phyloP scores from a whole-genome alignment of 2,113 vertebrate genomes.

The Sapajus apella region DNA sequence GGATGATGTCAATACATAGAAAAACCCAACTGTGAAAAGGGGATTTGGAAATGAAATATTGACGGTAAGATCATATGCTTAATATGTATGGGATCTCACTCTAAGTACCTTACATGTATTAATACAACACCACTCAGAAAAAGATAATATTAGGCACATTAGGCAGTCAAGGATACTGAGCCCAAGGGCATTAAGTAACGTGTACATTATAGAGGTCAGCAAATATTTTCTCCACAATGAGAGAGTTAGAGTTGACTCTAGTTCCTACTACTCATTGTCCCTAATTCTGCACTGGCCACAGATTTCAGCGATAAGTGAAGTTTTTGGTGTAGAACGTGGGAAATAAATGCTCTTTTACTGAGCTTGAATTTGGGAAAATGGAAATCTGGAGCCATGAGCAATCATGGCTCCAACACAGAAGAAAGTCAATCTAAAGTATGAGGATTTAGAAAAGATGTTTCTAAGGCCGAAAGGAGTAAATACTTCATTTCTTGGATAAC shows the following conservation, averaged over 20 bases:
- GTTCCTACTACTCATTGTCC: not conserved
- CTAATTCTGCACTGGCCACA: not conserved
- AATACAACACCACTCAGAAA: not conserved
- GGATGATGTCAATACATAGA: not conserved
- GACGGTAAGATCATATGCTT: fast-evolving
- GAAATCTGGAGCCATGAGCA: not conserved
- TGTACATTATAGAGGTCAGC: not conserved
- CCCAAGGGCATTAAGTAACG: not conserved
- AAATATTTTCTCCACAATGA: not conserved
- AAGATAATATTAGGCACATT: not conserved
- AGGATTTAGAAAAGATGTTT: not conserved
- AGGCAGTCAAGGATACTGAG: not conserved
- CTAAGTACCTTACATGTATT: not conserved
- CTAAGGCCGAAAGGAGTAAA: not conserved
- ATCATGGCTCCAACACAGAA: not conserved
- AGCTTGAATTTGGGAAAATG: not conserved
- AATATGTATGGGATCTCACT: not conserved
- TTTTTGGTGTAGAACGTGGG: not conserved
- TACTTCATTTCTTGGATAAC: not conserved
- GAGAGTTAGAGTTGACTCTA: not conserved
- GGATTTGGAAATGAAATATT: not conserved
- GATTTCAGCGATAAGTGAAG: not conserved
- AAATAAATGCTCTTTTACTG: not conserved
- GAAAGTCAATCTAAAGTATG: not conserved
- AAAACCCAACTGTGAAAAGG: not conserved